phyloP scores from a whole-genome alignment of 2,797 vertebrate genomes.

The Erithacus rubecula region DNA sequence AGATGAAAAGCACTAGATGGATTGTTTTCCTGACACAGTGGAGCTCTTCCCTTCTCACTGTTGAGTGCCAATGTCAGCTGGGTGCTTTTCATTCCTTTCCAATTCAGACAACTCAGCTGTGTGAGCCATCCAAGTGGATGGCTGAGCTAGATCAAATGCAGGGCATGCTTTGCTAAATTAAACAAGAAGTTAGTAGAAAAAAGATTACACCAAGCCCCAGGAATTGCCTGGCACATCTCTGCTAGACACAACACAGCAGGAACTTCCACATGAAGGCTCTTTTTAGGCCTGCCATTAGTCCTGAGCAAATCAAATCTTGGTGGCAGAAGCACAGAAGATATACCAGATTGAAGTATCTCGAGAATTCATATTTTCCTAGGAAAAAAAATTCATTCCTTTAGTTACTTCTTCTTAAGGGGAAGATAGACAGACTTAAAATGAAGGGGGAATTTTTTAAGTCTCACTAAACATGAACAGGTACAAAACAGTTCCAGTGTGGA shows the following conservation, averaged over 20 bases:
- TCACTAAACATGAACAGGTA: neutral
- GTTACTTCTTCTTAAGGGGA: neutral
- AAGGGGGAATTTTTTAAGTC: neutral
- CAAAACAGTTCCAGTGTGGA: neutral
- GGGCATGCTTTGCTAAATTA: neutral
- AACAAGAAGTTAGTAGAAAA: neutral
- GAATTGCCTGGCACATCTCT: neutral
- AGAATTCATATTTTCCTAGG: neutral
- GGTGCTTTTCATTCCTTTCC: slow-evolving; percentile 40
- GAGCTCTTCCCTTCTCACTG: neutral
- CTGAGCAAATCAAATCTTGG: neutral
- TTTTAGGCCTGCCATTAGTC: neutral
- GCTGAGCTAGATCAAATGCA: slow-evolving; percentile 8
- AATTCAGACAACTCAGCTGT: neutral
- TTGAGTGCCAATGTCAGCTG: neutral
- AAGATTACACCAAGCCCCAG: neutral
- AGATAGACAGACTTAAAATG: neutral
- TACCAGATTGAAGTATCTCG: neutral
- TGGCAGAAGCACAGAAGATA: neutral
- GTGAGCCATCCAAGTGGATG: slow-evolving; percentile 15
- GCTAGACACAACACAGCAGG: neutral
- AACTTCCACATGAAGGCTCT: neutral
- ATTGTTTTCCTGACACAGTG: neutral
- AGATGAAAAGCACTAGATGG: slow-evolving; percentile 30
- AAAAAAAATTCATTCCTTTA: neutral